phyloP scores from a whole-genome alignment of 1,140 invertebrate genomes.

The Musca vetustissima region DNA sequence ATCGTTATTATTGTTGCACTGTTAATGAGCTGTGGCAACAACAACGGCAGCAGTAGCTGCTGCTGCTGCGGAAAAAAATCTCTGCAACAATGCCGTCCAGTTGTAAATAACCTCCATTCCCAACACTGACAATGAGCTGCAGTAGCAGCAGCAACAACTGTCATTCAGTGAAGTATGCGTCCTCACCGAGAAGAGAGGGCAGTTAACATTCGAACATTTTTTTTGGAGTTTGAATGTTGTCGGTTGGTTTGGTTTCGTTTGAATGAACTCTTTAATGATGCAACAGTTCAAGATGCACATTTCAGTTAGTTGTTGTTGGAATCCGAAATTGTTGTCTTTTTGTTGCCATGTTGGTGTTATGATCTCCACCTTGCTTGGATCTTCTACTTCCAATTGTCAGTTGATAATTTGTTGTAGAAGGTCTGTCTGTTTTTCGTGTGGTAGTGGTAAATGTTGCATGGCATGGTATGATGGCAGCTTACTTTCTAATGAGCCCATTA shows the following conservation, averaged over 20 bases:
- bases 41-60: no score
- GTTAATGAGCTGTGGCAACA: no score
- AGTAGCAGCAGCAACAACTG: not conserved
- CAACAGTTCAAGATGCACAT: slow-evolving; percentile 22
- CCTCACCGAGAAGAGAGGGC: no score
- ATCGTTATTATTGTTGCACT: no score
- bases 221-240: not conserved
- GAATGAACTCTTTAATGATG: slow-evolving; percentile 20
- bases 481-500: slow-evolving; percentile 18
- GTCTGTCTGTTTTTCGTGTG: no score
- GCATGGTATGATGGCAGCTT: not conserved
- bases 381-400: not conserved
- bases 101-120: not conserved
- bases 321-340: no score
- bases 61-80: no score
- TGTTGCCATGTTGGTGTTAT: not conserved
- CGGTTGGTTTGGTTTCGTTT: not conserved
- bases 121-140: slow-evolving; percentile 17
- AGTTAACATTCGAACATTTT: not conserved
- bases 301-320: not conserved
- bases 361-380: not conserved
- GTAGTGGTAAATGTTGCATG: slow-evolving; percentile 10
- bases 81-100: no score
- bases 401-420: not conserved
- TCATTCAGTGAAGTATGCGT: no score